Percentiles rank a stretch among this genome's conserved stretches.
These are phyloP conservation scores for Acanthochromis polyacanthus DNA, from an alignment of 2,113 vertebrate species.

Conservation along the genomic window DNA sequence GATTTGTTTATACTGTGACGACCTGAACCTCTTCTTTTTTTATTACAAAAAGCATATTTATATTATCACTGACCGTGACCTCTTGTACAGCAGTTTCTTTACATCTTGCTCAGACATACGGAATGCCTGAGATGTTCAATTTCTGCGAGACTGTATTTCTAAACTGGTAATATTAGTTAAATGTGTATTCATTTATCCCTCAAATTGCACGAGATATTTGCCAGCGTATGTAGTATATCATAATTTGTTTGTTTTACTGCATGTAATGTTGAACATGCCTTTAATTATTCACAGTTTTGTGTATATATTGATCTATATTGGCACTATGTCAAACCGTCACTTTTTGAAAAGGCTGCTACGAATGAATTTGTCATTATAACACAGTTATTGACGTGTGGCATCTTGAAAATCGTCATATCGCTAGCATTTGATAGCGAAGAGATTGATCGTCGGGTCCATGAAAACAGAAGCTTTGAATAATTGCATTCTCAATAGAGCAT, in stretches of 20 bases:
- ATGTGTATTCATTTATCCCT: neutral
- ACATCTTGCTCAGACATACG: conserved; percentile 18
- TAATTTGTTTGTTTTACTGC: neutral
- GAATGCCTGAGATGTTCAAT: conserved; percentile 5
- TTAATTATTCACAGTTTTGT: conserved; percentile 10
- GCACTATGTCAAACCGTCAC: conserved; percentile 2
- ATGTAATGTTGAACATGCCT: neutral
- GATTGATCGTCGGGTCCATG: neutral
- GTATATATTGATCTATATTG: conserved; percentile 2
- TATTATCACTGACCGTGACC: conserved; percentile 31
- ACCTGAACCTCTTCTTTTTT: conserved; percentile 9
- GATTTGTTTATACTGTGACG: conserved; percentile 52
- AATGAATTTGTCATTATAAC: conserved; percentile 6
- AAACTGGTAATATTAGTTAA: neutral
- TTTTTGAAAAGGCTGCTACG: conserved; percentile 9
- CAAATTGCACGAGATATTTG: neutral
- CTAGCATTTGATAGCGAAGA: neutral
- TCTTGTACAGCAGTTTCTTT: conserved; percentile 3
- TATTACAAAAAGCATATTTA: conserved; percentile 25
- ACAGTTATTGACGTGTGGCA: neutral
- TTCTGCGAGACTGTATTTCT: neutral
- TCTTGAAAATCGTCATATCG: neutral
- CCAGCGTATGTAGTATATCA: neutral
- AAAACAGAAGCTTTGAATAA: conserved; percentile 11
- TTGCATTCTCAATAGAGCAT: conserved; percentile 22